phyloP scores from a whole-genome alignment of 2,113 vertebrate species.

The Tenrec ecaudatus region DNA sequence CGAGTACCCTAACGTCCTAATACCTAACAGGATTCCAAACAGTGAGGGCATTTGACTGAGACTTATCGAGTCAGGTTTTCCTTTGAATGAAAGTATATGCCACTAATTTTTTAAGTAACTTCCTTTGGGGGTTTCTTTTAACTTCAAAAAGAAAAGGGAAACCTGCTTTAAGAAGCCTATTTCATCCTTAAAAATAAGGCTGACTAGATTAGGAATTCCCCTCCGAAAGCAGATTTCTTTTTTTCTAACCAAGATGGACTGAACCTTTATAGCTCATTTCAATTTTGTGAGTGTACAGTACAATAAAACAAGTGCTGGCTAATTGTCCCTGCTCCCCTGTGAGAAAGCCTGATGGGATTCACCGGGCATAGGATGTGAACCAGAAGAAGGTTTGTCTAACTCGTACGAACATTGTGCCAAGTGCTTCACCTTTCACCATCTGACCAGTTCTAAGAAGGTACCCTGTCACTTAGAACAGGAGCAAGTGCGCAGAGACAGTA shows the following conservation, averaged over 20 bases:
- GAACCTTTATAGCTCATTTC: background rate
- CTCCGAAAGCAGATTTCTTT: background rate
- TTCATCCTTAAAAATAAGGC: slow-evolving; percentile 42
- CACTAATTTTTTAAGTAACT: slow-evolving; percentile 42
- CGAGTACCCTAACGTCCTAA: background rate
- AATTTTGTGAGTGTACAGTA: background rate
- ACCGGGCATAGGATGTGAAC: background rate
- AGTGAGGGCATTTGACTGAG: background rate
- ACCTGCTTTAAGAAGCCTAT: background rate
- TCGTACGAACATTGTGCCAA: background rate
- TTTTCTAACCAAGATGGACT: background rate
- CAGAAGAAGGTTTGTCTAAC: background rate
- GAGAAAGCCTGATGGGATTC: background rate
- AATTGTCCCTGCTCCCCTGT: background rate
- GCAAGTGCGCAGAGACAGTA: background rate
- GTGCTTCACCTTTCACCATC: background rate
- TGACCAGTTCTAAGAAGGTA: background rate
- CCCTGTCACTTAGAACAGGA: background rate
- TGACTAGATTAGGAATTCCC: background rate
- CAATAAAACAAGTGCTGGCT: background rate
- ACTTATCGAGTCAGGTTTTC: slow-evolving; percentile 28
- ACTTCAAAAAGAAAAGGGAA: background rate
- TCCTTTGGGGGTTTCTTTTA: background rate
- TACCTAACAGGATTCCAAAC: slow-evolving; percentile 19
- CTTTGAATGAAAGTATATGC: background rate